Conservation (phyloP, 2,113 vertebrate species). For the Cryptotis parvus region DNA sequence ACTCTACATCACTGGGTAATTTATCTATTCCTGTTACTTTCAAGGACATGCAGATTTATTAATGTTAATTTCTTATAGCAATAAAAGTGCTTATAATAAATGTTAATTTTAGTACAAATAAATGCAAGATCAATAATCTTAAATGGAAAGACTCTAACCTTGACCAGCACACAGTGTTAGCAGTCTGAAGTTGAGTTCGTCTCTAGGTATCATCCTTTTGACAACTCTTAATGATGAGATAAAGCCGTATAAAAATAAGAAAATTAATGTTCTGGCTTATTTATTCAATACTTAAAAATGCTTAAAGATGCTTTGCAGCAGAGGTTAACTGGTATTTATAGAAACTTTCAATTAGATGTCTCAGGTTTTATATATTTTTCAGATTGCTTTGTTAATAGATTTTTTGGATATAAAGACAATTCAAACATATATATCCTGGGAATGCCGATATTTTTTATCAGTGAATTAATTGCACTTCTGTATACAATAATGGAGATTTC, state of each 20-base stretch:
- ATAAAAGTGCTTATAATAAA: constrained; percentile 43
- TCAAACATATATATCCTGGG: too few species aligned
- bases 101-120: constrained; percentile 10
- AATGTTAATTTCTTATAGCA: constrained; percentile 51
- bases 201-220: neutral
- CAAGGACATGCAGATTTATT: constrained; percentile 11
- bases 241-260: neutral
- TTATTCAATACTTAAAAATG: neutral
- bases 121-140: constrained; percentile 43
- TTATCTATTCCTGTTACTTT: constrained; percentile 49
- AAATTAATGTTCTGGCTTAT: neutral
- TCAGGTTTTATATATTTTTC: neutral
- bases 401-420: neutral
- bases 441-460: too few species aligned
- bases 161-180: neutral
- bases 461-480: too few species aligned
- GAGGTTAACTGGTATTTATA: neutral
- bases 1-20: constrained; percentile 18
- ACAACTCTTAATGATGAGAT: neutral
- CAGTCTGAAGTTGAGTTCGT: neutral
- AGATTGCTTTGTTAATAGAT: neutral
- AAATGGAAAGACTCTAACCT: neutral
- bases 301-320: neutral
- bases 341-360: neutral
- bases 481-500: too few species aligned